phyloP scores from a whole-genome alignment of 1,140 invertebrate genomes.

The Habropoda laboriosa region DNA sequence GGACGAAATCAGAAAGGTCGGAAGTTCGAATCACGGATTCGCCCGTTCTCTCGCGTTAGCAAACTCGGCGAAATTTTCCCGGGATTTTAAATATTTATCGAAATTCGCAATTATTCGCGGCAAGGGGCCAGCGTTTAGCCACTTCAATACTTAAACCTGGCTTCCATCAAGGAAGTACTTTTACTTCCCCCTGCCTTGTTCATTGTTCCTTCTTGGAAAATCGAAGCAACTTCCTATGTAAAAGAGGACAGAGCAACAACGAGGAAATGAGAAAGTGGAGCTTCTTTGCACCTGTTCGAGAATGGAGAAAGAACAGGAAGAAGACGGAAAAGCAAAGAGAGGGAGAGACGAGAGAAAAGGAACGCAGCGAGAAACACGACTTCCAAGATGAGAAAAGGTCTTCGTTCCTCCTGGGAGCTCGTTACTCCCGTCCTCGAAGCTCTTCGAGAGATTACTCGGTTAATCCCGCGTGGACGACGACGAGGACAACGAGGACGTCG shows the following conservation, averaged over 20 bases:
- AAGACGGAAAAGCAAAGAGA: neutral
- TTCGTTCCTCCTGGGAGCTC: constrained; percentile 62
- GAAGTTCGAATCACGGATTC: neutral
- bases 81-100: constrained; percentile 22
- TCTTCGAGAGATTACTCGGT: constrained; percentile 66
- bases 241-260: neutral
- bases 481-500: constrained; percentile 42
- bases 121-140: neutral
- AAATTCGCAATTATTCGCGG: neutral
- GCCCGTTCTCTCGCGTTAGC: too few relatives aligned
- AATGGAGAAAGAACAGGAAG: neutral
- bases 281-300: neutral
- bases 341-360: neutral
- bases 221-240: neutral
- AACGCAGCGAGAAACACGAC: constrained; percentile 42
- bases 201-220: neutral
- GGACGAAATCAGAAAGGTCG: neutral
- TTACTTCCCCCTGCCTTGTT: neutral
- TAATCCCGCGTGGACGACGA: constrained; percentile 63
- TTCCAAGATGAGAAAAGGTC: constrained; percentile 67
- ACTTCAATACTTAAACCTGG: neutral
- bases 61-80: neutral
- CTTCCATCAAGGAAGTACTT: constrained; percentile 12
- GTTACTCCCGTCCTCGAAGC: constrained; percentile 62
- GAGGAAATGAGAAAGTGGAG: neutral